phyloP scores from a whole-genome alignment of 64 coral and sea anemone genomes.

The Astreopora myriophthalma region DNA sequence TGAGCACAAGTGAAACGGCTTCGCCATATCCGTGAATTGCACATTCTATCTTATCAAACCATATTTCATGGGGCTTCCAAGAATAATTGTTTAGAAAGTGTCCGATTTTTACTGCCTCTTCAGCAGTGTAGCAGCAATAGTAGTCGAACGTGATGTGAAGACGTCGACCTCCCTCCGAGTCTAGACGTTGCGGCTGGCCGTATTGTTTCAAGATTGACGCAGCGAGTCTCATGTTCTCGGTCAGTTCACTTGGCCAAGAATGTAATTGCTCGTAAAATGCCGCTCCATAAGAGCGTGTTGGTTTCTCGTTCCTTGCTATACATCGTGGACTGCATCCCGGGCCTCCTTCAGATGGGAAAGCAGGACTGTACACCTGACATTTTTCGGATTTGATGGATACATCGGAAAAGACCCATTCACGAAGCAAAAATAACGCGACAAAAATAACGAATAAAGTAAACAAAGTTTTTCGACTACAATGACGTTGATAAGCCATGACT shows the following conservation, averaged over 20 bases:
- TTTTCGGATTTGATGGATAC: neutral
- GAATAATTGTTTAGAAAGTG: slow-evolving; percentile 19
- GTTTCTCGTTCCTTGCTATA: neutral
- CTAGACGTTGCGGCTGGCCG: slow-evolving; percentile 23
- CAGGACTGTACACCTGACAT: slow-evolving; percentile 47
- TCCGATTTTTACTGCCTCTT: slow-evolving; percentile 51
- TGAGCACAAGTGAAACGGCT: slow-evolving; percentile 61
- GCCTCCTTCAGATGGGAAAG: slow-evolving; percentile 48
- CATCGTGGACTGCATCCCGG: slow-evolving; percentile 55
- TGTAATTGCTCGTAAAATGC: neutral
- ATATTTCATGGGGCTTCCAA: slow-evolving; percentile 40
- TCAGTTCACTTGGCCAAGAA: slow-evolving; percentile 24
- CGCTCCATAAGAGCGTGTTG: neutral
- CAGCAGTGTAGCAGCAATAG: slow-evolving; percentile 69
- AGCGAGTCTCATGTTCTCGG: slow-evolving; percentile 64
- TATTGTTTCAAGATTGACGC: slow-evolving; percentile 68
- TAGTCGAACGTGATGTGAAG: slow-evolving; percentile 72
- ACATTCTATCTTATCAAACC: slow-evolving; percentile 71
- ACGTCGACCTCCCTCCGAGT: slow-evolving; percentile 31
- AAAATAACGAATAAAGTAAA: neutral
- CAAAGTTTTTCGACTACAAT: neutral
- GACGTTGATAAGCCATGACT: neutral
- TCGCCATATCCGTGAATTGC: slow-evolving; percentile 41
- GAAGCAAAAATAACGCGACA: neutral
- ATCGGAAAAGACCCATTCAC: neutral